Percentiles rank a stretch among this genome's conserved stretches.
Conservation (phyloP, 1,140 invertebrate species). For the Acromyrmex echinatior region DNA sequence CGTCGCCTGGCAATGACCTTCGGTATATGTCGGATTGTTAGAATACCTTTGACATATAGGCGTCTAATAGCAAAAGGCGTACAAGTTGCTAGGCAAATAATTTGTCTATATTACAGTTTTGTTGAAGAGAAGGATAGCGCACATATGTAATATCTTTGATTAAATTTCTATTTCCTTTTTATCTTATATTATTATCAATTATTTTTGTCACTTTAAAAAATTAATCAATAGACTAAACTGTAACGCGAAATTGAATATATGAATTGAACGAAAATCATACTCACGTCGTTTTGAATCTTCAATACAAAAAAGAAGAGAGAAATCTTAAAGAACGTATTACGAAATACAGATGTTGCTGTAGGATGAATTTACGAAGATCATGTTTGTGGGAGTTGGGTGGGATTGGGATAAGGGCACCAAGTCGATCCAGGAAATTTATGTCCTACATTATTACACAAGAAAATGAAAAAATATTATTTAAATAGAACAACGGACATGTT, state of each 20-base stretch:
- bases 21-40: not conserved
- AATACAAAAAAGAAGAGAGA: too few species aligned
- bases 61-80: not conserved
- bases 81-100: not conserved
- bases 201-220: not conserved
- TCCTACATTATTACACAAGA: not conserved
- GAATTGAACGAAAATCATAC: conserved; percentile 1
- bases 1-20: conserved; percentile 28
- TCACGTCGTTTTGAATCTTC: conserved; percentile 24
- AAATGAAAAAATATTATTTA: not conserved
- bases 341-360: not conserved
- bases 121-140: not conserved
- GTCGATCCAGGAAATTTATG: conserved; percentile 10
- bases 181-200: not conserved
- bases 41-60: not conserved
- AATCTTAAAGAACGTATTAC: not conserved
- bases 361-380: not conserved
- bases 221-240: not conserved
- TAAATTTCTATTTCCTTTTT: not conserved
- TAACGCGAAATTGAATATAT: not conserved
- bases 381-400: not conserved
- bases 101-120: not conserved
- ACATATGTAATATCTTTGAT: not conserved
- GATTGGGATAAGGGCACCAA: not conserved
- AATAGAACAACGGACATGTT: not conserved